Evolutionary conservation across 1,140 invertebrate species (phyloP), one percentile per base, ranked within the genome.

Genomic region (Himalopsyche phryganea): DNA sequence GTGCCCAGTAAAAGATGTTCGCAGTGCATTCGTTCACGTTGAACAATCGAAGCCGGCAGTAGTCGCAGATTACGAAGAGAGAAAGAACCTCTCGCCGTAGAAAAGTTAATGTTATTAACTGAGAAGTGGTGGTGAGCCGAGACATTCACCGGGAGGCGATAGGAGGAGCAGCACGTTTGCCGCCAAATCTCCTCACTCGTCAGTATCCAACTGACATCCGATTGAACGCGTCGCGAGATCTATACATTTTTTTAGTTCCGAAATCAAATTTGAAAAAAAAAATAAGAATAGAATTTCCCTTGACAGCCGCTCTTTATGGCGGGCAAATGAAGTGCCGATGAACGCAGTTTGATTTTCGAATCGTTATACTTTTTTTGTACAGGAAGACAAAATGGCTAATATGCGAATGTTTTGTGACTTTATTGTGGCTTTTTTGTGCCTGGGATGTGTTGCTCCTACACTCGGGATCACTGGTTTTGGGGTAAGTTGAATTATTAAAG

Each of bases 381-480:
- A 44, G 28, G 40, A 38, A 50, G 46, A 57, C 54, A 57, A 57
- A 57, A 57, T 57, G 54, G 54, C 54, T 35, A 50, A 50, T 50
- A 50, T 40, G 45, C 38, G 47, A 53, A 49, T 45, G 35, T 23
- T 61, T 19, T 44, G 60, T 46, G 35, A 52, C 28, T 45, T 53
- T 51, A 41, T 45, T 61, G 60, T 57, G 53, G 42, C 45, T 23
- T 51, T 61, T 23, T 36, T 57, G 54, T 61, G 48, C 40, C 35
- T 49, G 28, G 35, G 42, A 15, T 52, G 48, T 61, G 60, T 45
- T 38, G 41, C 44, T 35, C 45, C 35, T 28, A 48, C 44, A 3
- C 33, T 47, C 49, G 60, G 53, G 44, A 61, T 61, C 47, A 61
- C 60, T 32, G 54, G 53, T 48, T 57, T 61, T 41, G 51, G 53